Base-by-base conservation (phyloP, 2,113 vertebrate species). In the Gymnogyps californianus region DNA sequence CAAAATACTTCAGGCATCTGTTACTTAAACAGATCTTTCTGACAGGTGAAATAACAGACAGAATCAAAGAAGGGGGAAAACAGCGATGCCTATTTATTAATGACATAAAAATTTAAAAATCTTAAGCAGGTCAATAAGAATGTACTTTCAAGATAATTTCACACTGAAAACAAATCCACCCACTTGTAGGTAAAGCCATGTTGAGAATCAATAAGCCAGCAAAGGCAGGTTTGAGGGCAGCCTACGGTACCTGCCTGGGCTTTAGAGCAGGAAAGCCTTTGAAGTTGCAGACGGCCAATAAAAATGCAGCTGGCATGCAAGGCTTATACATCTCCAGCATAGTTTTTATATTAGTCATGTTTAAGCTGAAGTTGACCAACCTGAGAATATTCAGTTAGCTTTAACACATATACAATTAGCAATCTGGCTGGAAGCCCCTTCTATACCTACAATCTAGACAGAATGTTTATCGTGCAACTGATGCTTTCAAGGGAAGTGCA, bases 251-350 rank as follows among this genome's bases (percentile, higher is more conserved):
- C 97, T 97, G 95, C 89, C 77, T 78, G 84, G 70, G 92, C 90
- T 98, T 97, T 97, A 94, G 98, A 96, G 97, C 89, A 94, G 95
- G 93, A 97, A 98, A 97, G 40, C 61, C 98, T 98, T 98, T 98
- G 98, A 98, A 98, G 98, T 96, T 97, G 95, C 97, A 98, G 97
- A 97, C 54, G 32, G 96, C 95, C 98, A 98, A 98, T 98, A 98
- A 98, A 98, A 98, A 97, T 42, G 91, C 98, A 98, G 97, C 98
- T 98, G 98, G 97, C 86, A 85, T 92, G 93, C 93, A 97, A 91
- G 76, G 89, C 96, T 97, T 87, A 94, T 83, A 85, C 85, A 93
- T 90, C 90, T 88, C 95, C 87, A 88, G 93, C 0, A 0, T 5
- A 58, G 80, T 46, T 61, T 95, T 97, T 87, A 51, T 71, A 66